These are phyloP conservation scores for Leucophenga montana DNA, from an alignment of 2,888 invertebrate genomes.

Conservation along the genomic window DNA sequence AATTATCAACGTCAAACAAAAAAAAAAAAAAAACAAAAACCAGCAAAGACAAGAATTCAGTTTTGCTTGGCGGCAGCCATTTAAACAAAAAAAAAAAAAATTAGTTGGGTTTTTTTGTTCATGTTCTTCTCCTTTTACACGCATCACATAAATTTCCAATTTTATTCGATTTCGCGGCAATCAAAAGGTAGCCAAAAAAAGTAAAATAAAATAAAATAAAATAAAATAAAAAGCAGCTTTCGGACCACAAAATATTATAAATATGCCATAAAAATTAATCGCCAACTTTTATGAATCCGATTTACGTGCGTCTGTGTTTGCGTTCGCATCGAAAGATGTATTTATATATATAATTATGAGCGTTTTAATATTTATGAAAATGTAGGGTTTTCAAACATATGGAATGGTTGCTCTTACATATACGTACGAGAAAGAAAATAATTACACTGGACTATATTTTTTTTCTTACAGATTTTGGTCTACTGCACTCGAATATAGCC, in stretches of 20 bases:
- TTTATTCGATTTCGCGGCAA: slow-evolving; percentile 1
- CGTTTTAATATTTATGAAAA: background rate
- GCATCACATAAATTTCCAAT: background rate
- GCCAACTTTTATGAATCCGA: background rate
- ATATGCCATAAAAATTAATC: slow-evolving; percentile 13
- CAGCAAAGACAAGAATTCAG: background rate
- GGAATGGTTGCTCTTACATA: too few species aligned
- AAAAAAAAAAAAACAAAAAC: slow-evolving; percentile 40
- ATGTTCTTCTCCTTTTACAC: background rate
- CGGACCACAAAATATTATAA: background rate
- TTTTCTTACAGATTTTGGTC: too few species aligned
- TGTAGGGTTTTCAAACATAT: too few species aligned
- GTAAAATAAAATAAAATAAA: background rate
- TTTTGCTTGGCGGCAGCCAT: background rate
- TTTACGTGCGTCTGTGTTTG: background rate
- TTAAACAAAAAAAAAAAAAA: slow-evolving; percentile 1
- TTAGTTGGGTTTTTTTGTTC: background rate
- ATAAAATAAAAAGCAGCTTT: background rate
- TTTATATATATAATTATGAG: background rate
- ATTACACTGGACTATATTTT: too few species aligned
- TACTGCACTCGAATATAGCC: too few species aligned
- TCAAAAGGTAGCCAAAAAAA: slow-evolving; percentile 1
- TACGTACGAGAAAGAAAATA: too few species aligned
- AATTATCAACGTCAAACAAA: slow-evolving; percentile 59
- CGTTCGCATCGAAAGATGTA: too few species aligned